These are phyloP conservation scores for Zelleria hepariella DNA, from an alignment of 2,888 invertebrate species.

Conservation along the genomic window DNA sequence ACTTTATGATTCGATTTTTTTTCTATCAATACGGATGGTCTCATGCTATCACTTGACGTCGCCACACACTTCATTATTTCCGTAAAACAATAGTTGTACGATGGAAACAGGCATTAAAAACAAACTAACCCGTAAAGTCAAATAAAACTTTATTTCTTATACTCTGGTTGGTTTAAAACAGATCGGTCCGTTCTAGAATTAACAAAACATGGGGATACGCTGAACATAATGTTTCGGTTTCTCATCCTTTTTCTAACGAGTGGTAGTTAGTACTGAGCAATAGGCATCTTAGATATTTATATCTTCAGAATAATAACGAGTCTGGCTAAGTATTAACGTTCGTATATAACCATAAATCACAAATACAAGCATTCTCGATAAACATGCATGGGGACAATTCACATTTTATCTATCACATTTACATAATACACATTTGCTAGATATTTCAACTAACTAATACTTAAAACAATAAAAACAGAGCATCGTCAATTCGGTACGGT, in stretches of 20 bases:
- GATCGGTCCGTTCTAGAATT: neutral
- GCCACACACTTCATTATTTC: no score
- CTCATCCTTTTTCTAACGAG: no score
- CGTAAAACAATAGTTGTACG: neutral
- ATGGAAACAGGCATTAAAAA: neutral
- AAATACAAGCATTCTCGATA: neutral
- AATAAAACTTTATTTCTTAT: neutral
- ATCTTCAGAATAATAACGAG: no score
- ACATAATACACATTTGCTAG: neutral
- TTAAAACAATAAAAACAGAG: neutral
- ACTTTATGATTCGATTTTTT: no score
- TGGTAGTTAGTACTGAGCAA: no score
- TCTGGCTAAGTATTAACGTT: no score
- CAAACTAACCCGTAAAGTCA: neutral
- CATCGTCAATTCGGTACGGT: neutral
- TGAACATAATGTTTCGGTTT: no score
- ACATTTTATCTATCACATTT: neutral
- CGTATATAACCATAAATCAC: neutral
- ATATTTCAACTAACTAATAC: neutral
- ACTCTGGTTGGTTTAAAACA: neutral
- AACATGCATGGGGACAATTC: neutral
- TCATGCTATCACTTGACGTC: no score
- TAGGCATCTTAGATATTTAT: no score
- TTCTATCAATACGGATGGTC: no score
- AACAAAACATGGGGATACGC: neutral